Conservation (phyloP, 1,140 invertebrate species). For the Propsilocerus akamusi region DNA sequence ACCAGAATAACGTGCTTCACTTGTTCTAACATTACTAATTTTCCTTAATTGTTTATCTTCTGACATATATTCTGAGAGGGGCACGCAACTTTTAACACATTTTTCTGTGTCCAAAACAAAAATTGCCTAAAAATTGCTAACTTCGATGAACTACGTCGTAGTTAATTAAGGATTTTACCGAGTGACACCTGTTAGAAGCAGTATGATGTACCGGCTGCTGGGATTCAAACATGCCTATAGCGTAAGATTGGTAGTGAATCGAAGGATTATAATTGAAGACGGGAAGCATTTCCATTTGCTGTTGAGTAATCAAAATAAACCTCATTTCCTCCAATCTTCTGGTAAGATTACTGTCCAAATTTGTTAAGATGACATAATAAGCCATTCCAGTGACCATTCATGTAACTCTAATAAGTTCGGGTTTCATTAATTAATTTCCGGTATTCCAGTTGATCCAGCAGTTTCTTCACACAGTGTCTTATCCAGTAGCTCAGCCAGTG, state of each 20-base stretch:
- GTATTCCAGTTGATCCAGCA: not conserved
- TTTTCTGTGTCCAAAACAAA: too few species aligned
- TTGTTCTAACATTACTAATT: conserved; percentile 35
- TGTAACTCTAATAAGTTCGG: not conserved
- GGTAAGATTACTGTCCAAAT: not conserved
- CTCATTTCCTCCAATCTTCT: not conserved
- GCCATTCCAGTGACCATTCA: not conserved
- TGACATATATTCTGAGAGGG: too few species aligned
- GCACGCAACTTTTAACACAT: too few species aligned
- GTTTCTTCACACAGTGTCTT: not conserved
- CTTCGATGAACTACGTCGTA: too few species aligned
- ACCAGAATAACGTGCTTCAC: conserved; percentile 68
- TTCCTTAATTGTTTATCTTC: not conserved
- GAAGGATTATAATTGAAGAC: not conserved
- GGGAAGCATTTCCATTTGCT: not conserved
- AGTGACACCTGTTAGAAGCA: too few species aligned
- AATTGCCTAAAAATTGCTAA: too few species aligned
- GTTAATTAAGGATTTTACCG: too few species aligned
- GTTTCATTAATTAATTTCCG: not conserved
- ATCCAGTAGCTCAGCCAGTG: not conserved
- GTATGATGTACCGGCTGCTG: not conserved
- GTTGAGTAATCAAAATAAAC: not conserved
- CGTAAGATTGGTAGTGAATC: not conserved
- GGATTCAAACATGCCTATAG: not conserved
- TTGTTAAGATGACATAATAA: not conserved